Conservation (phyloP, 2,797 vertebrate genomes). For the Pangasius larnaudii region DNA sequence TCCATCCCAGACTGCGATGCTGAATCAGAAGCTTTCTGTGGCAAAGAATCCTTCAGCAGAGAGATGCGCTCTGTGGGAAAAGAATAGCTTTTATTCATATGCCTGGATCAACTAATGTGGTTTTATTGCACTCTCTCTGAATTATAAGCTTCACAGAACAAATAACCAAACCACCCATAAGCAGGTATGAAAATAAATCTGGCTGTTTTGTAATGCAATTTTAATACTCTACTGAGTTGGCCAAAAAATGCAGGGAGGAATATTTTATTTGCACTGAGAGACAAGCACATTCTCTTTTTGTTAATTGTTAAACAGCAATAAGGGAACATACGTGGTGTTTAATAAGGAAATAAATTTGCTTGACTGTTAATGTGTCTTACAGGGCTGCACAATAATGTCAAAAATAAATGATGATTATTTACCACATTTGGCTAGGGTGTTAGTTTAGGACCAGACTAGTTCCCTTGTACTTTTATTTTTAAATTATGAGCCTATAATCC, state of each 20-base stretch:
- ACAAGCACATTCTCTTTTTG: not conserved
- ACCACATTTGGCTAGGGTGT: not conserved
- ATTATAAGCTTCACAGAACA: not conserved
- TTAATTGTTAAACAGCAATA: not conserved
- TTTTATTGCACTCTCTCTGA: not conserved
- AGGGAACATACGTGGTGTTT: not conserved
- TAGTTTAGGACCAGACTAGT: not conserved
- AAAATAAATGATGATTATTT: not conserved
- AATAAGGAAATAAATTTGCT: not conserved
- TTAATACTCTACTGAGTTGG: not conserved
- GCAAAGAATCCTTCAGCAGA: constrained; percentile 42
- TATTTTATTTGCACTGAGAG: constrained; percentile 27
- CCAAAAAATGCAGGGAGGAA: not conserved
- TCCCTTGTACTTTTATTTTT: not conserved
- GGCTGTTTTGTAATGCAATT: not conserved
- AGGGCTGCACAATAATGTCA: not conserved
- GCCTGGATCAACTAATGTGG: constrained; percentile 74
- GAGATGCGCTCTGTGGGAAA: constrained; percentile 73
- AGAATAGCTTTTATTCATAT: constrained; percentile 70
- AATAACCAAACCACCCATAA: not conserved
- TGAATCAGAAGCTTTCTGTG: constrained; percentile 59
- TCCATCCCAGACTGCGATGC: constrained; percentile 70
- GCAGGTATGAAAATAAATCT: not conserved
- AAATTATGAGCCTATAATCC: not conserved
- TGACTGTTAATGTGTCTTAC: not conserved